A percentile compares a stretch with the other conserved stretches of the same genome.
Evolutionary conservation across 2,797 vertebrate genomes (phyloP).

Genomic region (Manis pentadactyla): DNA sequence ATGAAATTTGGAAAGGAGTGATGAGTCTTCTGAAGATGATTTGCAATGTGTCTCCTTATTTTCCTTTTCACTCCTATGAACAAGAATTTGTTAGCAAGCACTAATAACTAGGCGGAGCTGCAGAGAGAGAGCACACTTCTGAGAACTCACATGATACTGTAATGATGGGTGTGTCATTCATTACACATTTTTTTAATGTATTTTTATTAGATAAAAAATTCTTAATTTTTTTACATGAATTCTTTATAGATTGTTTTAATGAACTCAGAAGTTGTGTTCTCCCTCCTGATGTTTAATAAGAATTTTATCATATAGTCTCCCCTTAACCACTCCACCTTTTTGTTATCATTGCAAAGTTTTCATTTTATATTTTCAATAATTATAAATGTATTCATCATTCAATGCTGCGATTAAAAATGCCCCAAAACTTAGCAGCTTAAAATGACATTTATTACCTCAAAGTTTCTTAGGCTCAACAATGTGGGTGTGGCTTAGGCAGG

Average conservation of each 20-base stretch:
- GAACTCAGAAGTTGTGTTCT: background rate
- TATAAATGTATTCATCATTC: background rate
- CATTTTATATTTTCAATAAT: background rate
- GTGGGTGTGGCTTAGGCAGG: background rate
- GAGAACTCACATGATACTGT: background rate
- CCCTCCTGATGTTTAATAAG: background rate
- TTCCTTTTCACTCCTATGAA: background rate
- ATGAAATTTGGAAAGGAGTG: constrained; percentile 28
- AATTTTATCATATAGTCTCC: background rate
- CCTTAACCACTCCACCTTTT: background rate
- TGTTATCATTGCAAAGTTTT: background rate
- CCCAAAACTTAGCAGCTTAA: background rate
- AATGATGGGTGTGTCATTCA: too few species aligned
- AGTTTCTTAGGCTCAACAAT: background rate
- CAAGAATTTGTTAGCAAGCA: background rate
- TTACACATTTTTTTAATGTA: too few species aligned
- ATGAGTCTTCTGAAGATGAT: background rate
- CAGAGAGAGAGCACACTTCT: background rate
- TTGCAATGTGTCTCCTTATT: background rate
- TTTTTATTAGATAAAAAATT: too few species aligned
- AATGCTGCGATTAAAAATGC: background rate
- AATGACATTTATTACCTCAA: background rate
- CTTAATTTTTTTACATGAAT: too few species aligned
- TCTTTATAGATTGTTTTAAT: background rate
- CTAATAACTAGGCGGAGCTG: background rate